Percentiles rank a stretch among this genome's conserved stretches.
Evolutionary conservation across 2,888 invertebrate species (phyloP).

Genomic region (Stenodema calcarata): DNA sequence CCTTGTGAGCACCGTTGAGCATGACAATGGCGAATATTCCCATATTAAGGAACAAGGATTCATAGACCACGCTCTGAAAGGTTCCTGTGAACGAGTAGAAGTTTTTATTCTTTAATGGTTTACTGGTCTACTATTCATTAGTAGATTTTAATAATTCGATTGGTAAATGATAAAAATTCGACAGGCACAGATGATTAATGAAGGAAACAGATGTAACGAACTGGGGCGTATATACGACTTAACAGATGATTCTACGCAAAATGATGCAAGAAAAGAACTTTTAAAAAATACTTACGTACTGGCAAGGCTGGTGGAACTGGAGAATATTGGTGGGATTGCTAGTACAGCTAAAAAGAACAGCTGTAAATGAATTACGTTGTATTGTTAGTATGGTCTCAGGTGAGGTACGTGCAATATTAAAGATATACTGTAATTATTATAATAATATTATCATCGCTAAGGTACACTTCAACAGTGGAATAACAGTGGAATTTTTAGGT

Average conservation of each 20-base stretch:
- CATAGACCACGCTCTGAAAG: neutral
- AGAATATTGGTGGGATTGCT: neutral
- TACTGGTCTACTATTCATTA: too few relatives aligned
- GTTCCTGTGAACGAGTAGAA: neutral
- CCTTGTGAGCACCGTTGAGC: neutral
- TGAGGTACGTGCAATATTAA: neutral
- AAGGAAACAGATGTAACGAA: too few relatives aligned
- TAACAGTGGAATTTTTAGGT: too few relatives aligned
- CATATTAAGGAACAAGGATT: neutral
- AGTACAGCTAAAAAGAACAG: neutral
- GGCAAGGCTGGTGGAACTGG: too few relatives aligned
- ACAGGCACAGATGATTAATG: too few relatives aligned
- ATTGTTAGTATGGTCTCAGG: neutral
- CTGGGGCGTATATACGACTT: too few relatives aligned
- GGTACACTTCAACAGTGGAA: too few relatives aligned
- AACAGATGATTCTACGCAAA: too few relatives aligned
- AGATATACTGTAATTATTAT: neutral
- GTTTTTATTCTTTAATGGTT: too few relatives aligned
- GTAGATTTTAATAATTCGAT: too few relatives aligned
- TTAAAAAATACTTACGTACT: neutral
- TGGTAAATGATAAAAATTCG: too few relatives aligned
- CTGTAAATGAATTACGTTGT: neutral
- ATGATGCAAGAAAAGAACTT: neutral
- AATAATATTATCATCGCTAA: too few relatives aligned
- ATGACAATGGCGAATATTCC: neutral